Evolutionary conservation across 1,140 invertebrate species (phyloP).

Genomic region (Diachasma alloeum): DNA sequence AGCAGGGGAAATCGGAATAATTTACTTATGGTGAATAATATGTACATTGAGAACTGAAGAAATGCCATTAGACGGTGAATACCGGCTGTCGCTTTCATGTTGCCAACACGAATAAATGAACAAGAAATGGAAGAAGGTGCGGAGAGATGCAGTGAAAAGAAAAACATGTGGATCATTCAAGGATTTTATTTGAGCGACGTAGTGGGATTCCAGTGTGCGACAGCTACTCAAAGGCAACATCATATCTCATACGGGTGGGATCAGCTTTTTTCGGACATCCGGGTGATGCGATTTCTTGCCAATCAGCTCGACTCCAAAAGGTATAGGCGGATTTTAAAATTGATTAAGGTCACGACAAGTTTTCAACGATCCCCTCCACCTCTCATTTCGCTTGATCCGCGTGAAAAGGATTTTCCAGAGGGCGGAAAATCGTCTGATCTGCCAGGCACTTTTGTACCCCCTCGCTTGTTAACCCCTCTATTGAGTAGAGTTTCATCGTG

Average conservation of each 20-base stretch:
- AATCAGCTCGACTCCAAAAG: constrained; percentile 35
- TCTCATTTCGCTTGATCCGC: background rate
- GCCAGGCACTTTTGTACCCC: background rate
- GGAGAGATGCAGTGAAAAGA: background rate
- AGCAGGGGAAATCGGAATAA: no score
- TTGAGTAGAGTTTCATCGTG: background rate
- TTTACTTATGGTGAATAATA: no score
- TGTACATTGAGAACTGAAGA: constrained; percentile 12
- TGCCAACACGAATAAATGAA: no score
- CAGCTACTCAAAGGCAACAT: no score
- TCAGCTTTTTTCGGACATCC: constrained; percentile 40
- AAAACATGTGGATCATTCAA: constrained; percentile 25
- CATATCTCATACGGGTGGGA: no score
- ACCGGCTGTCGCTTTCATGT: constrained; percentile 18
- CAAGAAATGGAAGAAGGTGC: background rate
- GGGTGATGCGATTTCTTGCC: constrained; percentile 47
- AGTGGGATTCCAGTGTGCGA: no score
- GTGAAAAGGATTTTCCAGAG: no score
- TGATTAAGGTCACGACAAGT: background rate
- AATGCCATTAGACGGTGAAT: constrained; percentile 15
- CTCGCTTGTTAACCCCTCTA: background rate
- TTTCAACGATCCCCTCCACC: no score
- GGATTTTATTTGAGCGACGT: constrained; percentile 48
- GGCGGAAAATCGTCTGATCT: background rate
- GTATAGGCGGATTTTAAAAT: constrained; percentile 17